phyloP scores from a whole-genome alignment of 2,797 vertebrate genomes.

The Gouania willdenowi region DNA sequence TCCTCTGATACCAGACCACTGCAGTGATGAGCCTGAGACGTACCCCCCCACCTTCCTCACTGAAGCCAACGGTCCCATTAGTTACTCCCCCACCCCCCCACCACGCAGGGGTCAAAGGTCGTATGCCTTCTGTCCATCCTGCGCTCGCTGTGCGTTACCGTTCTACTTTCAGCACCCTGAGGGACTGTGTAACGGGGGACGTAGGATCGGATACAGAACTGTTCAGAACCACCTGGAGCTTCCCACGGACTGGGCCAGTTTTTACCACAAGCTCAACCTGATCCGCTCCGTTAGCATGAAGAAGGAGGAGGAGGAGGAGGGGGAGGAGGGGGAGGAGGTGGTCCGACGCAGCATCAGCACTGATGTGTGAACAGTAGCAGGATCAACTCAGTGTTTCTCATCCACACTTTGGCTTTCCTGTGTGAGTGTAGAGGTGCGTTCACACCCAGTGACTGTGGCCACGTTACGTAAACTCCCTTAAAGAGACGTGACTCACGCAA shows the following conservation, averaged over 20 bases:
- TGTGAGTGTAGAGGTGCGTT: no score
- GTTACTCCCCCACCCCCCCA: slow-evolving; percentile 75
- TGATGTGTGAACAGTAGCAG: no score
- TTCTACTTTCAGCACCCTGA: slow-evolving; percentile 86
- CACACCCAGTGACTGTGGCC: no score
- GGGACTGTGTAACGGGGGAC: slow-evolving; percentile 82
- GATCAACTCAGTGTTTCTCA: no score
- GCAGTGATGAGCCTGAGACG: slow-evolving; percentile 29
- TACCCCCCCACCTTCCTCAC: slow-evolving; percentile 82
- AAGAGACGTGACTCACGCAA: no score
- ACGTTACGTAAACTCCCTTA: no score
- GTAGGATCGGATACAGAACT: slow-evolving; percentile 80
- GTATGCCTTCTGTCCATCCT: slow-evolving; percentile 82
- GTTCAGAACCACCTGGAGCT: slow-evolving; percentile 82
- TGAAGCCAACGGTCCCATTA: slow-evolving; percentile 80
- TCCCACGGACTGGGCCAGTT: slow-evolving; percentile 69
- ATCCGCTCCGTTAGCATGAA: slow-evolving; percentile 87
- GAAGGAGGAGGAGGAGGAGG: no score
- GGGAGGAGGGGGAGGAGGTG: no score
- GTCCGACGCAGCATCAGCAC: slow-evolving; percentile 91
- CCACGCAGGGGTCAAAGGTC: slow-evolving; percentile 67
- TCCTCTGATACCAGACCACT: slow-evolving; percentile 53
- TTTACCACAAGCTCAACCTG: slow-evolving; percentile 85
- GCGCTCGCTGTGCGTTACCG: slow-evolving; percentile 80
- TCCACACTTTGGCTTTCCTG: no score